Conservation (phyloP, 2,888 invertebrate genomes). For the Mylabris sibirica region DNA sequence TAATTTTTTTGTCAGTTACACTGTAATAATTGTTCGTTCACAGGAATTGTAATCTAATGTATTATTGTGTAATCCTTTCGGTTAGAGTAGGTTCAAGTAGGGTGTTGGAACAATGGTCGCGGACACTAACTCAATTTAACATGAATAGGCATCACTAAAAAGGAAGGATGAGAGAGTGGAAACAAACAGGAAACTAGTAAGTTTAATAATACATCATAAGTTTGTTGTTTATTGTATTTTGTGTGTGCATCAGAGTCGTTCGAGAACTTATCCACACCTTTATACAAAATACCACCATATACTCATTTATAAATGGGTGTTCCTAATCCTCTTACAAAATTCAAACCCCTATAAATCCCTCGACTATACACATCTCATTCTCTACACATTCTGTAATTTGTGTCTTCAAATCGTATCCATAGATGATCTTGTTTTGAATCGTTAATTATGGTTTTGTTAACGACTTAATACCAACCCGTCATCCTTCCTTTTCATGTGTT, state of each 20-base stretch:
- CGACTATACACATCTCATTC: background rate
- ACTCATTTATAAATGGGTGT: conserved; percentile 2
- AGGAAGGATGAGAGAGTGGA: conserved; percentile 4
- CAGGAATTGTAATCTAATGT: conserved; percentile 1
- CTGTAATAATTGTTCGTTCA: background rate
- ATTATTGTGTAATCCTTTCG: conserved; percentile 2
- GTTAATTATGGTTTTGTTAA: background rate
- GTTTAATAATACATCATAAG: conserved; percentile 15
- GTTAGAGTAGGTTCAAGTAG: background rate
- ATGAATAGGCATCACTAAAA: conserved; percentile 6
- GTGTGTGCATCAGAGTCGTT: background rate
- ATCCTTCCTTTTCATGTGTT: background rate
- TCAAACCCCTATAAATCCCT: background rate
- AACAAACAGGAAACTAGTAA: background rate
- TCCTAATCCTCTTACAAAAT: background rate
- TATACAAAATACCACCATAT: background rate
- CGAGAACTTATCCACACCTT: background rate
- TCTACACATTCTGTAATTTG: background rate
- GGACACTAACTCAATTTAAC: conserved; percentile 8
- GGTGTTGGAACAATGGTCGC: conserved; percentile 4
- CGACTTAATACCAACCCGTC: background rate
- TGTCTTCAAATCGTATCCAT: background rate
- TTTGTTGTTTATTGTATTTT: background rate
- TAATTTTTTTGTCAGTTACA: background rate
- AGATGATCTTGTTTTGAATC: background rate